Percentiles rank a stretch among this genome's conserved stretches.
Conservation (phyloP, 2,888 invertebrate species). For the Epsilonema sp. region DNA sequence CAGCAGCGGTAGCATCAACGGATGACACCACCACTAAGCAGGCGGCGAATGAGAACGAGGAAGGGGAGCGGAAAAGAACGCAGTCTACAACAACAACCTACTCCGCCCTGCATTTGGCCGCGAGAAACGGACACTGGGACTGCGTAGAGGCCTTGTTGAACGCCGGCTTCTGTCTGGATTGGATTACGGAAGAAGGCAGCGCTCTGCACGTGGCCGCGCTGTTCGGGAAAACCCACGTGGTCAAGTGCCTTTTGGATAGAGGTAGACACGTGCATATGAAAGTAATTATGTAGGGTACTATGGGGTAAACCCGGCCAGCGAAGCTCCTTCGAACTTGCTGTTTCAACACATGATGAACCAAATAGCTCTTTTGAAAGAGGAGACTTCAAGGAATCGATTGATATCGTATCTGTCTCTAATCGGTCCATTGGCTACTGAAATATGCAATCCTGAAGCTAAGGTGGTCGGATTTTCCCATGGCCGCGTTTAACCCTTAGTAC, state of each 20-base stretch:
- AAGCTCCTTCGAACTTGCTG: no score
- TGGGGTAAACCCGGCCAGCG: no score
- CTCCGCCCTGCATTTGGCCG: slow-evolving; percentile 45
- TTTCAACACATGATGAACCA: no score
- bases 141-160: slow-evolving; percentile 47
- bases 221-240: slow-evolving; percentile 22
- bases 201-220: slow-evolving; percentile 28
- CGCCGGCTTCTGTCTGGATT: slow-evolving; percentile 46
- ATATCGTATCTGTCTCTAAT: no score
- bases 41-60: neutral
- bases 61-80: neutral
- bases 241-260: slow-evolving; percentile 21
- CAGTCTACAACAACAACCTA: neutral
- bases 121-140: slow-evolving; percentile 48
- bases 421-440: no score
- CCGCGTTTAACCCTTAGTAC: no score
- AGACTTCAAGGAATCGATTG: no score
- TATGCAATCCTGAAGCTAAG: no score
- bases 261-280: slow-evolving; percentile 8
- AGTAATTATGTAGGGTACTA: no score
- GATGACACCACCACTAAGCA: no score
- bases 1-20: neutral
- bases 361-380: no score
- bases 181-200: slow-evolving; percentile 28
- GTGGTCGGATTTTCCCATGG: no score